These are phyloP conservation scores for Fragum sueziense DNA, from an alignment of 2,888 invertebrate genomes.

Conservation along the genomic window DNA sequence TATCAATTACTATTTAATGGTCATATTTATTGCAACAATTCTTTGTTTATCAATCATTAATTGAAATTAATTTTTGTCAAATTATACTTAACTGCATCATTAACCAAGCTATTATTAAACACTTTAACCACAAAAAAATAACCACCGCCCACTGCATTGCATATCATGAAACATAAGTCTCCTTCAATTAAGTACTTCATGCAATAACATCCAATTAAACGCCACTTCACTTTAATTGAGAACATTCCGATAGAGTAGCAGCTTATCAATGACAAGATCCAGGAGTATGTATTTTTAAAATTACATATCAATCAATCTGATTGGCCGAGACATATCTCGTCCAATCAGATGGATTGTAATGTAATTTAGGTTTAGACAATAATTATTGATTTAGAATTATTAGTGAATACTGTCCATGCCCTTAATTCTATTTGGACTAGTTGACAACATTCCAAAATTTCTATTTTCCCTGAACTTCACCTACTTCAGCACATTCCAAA, in stretches of 20 bases:
- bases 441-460: constrained; percentile 21
- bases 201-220: constrained; percentile 15
- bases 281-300: too few relatives aligned
- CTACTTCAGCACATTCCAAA: too few relatives aligned
- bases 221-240: constrained; percentile 14
- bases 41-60: too few relatives aligned
- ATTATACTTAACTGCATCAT: background rate
- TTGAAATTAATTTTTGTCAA: background rate
- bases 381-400: too few relatives aligned
- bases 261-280: constrained; percentile 21
- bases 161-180: background rate
- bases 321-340: too few relatives aligned
- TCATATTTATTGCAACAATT: too few relatives aligned
- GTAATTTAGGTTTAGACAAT: too few relatives aligned
- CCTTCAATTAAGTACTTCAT: background rate
- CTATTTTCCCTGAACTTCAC: background rate
- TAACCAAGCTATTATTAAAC: background rate
- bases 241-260: constrained; percentile 5
- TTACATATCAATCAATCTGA: too few relatives aligned
- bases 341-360: too few relatives aligned
- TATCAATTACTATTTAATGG: too few relatives aligned
- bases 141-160: constrained; percentile 4
- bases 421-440: background rate
- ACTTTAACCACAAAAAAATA: background rate
- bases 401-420: too few relatives aligned